phyloP scores from a whole-genome alignment of 2,888 invertebrate genomes.

The Sarcophaga subvicina region DNA sequence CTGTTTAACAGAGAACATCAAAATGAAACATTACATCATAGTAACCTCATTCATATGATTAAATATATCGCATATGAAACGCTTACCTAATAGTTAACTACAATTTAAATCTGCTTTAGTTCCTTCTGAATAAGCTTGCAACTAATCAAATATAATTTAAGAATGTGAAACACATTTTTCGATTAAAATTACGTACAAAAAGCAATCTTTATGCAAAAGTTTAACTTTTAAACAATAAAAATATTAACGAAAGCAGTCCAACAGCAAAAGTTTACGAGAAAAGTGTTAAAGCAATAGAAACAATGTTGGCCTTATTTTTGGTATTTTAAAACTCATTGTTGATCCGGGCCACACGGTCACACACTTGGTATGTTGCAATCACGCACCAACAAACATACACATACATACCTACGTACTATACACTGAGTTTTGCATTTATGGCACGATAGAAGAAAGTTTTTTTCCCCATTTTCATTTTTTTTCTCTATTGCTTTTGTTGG shows the following conservation, averaged over 20 bases:
- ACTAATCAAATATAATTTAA: no score
- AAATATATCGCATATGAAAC: no score
- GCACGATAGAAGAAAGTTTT: not conserved
- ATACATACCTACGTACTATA: slow-evolving; percentile 2
- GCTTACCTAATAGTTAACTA: no score
- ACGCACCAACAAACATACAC: not conserved
- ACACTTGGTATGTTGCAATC: not conserved
- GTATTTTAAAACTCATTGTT: slow-evolving; percentile 29
- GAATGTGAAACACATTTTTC: no score
- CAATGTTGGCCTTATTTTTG: not conserved
- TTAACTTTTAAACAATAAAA: not conserved
- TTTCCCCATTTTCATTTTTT: not conserved
- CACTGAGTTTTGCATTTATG: slow-evolving; percentile 8
- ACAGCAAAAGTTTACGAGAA: not conserved
- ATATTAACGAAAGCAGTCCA: not conserved
- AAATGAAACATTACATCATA: no score
- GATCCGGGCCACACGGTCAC: not conserved
- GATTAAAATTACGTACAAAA: not conserved
- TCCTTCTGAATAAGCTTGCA: no score
- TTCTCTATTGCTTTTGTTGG: not conserved
- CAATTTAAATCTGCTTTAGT: no score
- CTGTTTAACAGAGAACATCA: no score
- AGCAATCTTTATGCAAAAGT: not conserved
- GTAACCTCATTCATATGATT: no score
- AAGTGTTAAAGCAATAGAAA: no score